A percentile compares a stretch with the other conserved stretches of the same genome.
Evolutionary conservation across 2,888 invertebrate genomes (phyloP).

Genomic region (Tetragnatha montana): DNA sequence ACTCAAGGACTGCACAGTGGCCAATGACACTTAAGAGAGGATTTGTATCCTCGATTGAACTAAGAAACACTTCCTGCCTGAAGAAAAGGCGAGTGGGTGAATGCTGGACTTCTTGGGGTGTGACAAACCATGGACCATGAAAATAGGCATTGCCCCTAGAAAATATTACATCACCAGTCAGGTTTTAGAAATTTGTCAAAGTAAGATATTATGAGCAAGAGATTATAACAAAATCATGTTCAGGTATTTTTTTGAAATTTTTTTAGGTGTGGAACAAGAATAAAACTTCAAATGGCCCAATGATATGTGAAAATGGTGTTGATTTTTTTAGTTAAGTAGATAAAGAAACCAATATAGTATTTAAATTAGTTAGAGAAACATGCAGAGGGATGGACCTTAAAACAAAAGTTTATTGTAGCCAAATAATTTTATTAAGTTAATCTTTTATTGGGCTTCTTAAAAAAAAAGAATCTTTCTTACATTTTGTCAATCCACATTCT

Average conservation of each 20-base stretch:
- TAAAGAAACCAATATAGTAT: too few species aligned
- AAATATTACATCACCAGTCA: constrained; percentile 71
- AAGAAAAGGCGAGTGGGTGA: constrained; percentile 86
- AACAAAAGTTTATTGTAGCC: too few species aligned
- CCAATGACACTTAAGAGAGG: constrained; percentile 93
- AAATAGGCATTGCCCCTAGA: constrained; percentile 91
- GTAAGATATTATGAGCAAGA: not conserved
- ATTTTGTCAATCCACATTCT: constrained; percentile 94
- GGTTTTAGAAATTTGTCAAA: constrained; percentile 25
- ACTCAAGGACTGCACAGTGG: constrained; percentile 92
- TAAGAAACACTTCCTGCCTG: constrained; percentile 93
- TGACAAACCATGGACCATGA: constrained; percentile 94
- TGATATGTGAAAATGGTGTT: too few species aligned
- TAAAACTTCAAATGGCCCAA: too few species aligned
- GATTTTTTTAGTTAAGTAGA: too few species aligned
- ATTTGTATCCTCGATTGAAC: constrained; percentile 92
- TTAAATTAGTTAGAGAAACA: too few species aligned
- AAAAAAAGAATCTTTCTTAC: constrained; percentile 75
- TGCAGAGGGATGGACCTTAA: too few species aligned
- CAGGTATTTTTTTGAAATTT: too few species aligned
- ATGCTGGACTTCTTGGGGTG: constrained; percentile 90
- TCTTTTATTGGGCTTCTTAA: too few species aligned
- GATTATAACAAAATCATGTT: too few species aligned
- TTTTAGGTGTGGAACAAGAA: too few species aligned
- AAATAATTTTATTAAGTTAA: too few species aligned